phyloP scores from a whole-genome alignment of 2,797 vertebrate genomes.

The Channallabes apus region DNA sequence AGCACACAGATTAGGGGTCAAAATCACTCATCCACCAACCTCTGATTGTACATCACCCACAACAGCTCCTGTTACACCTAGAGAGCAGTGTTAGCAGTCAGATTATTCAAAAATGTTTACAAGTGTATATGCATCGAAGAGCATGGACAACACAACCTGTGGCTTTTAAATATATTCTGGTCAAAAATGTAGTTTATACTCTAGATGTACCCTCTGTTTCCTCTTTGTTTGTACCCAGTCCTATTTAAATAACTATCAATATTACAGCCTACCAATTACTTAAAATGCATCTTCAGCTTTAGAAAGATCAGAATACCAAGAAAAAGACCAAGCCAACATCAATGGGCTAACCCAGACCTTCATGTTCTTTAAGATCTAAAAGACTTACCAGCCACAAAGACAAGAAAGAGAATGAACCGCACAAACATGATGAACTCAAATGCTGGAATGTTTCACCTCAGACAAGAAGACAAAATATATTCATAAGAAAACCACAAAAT shows the following conservation, averaged over 20 bases:
- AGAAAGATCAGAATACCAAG: background rate
- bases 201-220: background rate
- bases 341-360: background rate
- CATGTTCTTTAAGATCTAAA: background rate
- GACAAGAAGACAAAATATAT: background rate
- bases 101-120: too few relatives aligned
- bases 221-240: background rate
- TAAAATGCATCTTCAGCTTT: background rate
- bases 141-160: too few relatives aligned
- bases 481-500: background rate
- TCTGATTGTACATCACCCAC: background rate
- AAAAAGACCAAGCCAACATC: too few relatives aligned
- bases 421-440: conserved; percentile 1
- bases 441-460: background rate
- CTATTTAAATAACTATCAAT: background rate
- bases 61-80: conserved; percentile 3
- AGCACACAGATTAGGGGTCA: background rate
- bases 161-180: too few relatives aligned
- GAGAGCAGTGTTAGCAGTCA: background rate
- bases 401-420: conserved; percentile 5
- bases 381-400: conserved; percentile 51
- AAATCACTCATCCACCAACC: background rate
- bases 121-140: too few relatives aligned
- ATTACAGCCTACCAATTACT: background rate
- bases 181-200: background rate